Base-by-base conservation (phyloP, 30 jellyfish, hydroid and myxozoan genomes). In the Pelagia noctiluca region DNA sequence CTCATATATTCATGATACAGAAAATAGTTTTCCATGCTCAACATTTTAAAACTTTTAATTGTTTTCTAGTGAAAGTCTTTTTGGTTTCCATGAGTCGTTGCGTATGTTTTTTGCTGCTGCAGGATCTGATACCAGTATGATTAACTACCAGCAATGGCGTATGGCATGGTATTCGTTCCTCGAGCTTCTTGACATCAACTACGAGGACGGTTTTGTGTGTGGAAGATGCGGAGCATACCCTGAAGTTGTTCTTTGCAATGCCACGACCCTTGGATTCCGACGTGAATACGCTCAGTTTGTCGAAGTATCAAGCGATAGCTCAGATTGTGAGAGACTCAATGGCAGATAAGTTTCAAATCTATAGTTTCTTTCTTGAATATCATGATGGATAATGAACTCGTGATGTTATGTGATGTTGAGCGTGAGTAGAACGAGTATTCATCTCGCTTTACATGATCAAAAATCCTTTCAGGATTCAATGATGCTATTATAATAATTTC, bases 241-340 rank as follows among this genome's bases (percentile, higher is more conserved):
- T 5, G 57, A 42, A 5, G 16, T 42, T 42, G 8, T 42, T 8
- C 8, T 16, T 5, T 42, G 57, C 57, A 16, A 42, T 42, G 57
- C 57, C 12, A 71, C 84, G 5, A 38, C 70, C 5, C 70, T 42
- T 42, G 57, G 57, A 42, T 42, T 42, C 57, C 8, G 57, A 16
- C 57, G 57, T 16, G 57, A 42, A 16, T 42, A 42, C 57, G 57
- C 57, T 8, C 57, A 42, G 57, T 42, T 42, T 16, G 16, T 42
- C 57, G 57, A 42, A 8, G 57, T 42, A 42, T 8, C 57, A 5
- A 42, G 57, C 16, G 57, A 42, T 5, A 16, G 16, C 8, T 42
- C 57, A 5, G 57, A 42, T n/a, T n/a, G n/a, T n/a, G n/a, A n/a
- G n/a, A n/a, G n/a, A n/a, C n/a, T n/a, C n/a, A n/a, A n/a, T n/a